phyloP scores from a whole-genome alignment of 2,113 vertebrate species.

The Tachycineta bicolor region DNA sequence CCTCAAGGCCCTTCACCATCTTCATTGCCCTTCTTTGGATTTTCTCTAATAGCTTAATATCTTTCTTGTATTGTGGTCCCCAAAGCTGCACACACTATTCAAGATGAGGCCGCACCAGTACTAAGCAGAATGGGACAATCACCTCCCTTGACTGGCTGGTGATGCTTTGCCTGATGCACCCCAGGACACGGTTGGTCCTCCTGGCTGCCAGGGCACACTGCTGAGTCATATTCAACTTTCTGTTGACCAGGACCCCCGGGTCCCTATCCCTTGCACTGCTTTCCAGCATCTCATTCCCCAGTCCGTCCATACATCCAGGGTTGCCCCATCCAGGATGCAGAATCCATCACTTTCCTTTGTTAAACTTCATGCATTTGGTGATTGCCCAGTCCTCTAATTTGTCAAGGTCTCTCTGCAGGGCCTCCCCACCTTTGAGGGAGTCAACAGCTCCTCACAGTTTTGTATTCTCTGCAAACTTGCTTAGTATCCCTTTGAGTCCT shows the following conservation, averaged over 20 bases:
- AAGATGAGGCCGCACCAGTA: background rate
- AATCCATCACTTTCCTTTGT: background rate
- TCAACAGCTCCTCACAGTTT: no score
- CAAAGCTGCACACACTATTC: no score
- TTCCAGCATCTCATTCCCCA: background rate
- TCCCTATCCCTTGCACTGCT: background rate
- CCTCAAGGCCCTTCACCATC: no score
- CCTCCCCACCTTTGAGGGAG: no score
- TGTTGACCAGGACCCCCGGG: background rate
- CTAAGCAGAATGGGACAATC: background rate
- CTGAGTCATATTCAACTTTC: background rate
- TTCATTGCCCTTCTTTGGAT: no score
- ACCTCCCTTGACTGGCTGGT: background rate
- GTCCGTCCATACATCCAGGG: background rate
- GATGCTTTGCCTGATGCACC: background rate
- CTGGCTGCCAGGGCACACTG: background rate
- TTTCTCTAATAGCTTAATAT: no score
- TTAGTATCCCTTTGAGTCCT: no score
- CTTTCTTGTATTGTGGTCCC: no score
- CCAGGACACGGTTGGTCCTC: background rate
- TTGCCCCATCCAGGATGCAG: background rate
- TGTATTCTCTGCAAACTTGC: no score
- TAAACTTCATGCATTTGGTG: background rate
- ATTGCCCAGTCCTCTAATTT: background rate
- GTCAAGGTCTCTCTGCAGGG: no score